These are phyloP conservation scores for Monomorium pharaonis DNA, from an alignment of 1,140 invertebrate genomes.

Conservation along the genomic window DNA sequence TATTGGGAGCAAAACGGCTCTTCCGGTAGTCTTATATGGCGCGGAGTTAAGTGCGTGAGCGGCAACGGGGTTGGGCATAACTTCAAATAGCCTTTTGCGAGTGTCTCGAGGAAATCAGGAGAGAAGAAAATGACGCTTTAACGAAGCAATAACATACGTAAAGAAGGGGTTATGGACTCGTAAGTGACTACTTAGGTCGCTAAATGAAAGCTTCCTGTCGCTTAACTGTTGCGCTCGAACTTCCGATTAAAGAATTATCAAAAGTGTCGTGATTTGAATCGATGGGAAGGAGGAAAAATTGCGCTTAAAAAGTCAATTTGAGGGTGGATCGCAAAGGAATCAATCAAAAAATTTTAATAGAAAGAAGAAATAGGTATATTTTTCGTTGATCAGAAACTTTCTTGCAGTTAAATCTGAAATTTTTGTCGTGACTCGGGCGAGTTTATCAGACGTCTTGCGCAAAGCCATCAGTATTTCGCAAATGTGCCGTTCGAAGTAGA, in stretches of 20 bases:
- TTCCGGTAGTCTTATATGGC: slow-evolving; percentile 73
- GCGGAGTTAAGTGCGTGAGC: slow-evolving; percentile 57
- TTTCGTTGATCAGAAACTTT: not conserved
- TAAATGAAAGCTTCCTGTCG: slow-evolving; percentile 62
- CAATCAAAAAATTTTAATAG: not conserved
- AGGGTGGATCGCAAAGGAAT: not conserved
- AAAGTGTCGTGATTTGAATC: not conserved
- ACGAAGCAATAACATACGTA: slow-evolving; percentile 70
- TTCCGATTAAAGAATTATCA: slow-evolving; percentile 38
- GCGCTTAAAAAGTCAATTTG: not conserved
- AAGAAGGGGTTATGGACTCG: slow-evolving; percentile 69
- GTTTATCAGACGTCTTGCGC: not conserved
- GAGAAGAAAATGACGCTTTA: slow-evolving; percentile 70
- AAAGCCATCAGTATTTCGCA: slow-evolving; percentile 18
- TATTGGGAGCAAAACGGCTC: slow-evolving; percentile 70
- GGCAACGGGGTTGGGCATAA: slow-evolving; percentile 47
- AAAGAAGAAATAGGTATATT: not conserved
- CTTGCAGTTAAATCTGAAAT: not conserved
- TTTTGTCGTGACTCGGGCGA: not conserved
- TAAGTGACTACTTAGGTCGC: slow-evolving; percentile 59
- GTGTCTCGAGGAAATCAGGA: slow-evolving; percentile 62
- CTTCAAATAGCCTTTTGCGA: slow-evolving; percentile 54
- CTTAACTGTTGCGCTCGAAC: slow-evolving; percentile 45
- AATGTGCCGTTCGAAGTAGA: slow-evolving; percentile 3
- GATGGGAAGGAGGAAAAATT: not conserved